Base-by-base conservation (phyloP, 2,113 vertebrate species). In the Trachemys scripta region DNA sequence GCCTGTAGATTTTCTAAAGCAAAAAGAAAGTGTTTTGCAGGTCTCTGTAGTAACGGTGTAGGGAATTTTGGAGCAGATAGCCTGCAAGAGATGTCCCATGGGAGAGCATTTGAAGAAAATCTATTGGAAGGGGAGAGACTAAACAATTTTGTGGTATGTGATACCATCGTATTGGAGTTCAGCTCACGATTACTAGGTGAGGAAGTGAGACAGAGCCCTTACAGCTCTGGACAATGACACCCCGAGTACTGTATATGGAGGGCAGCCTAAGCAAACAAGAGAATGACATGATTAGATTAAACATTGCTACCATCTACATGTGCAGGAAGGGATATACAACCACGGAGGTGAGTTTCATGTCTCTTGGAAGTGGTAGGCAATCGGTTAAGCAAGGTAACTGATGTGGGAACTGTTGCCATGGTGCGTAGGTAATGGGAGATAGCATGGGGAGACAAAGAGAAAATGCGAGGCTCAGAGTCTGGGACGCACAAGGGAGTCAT, bases 371-470 rank as follows among this genome's bases (percentile, higher is more conserved):
- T 17, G 12, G 8, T 24, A 47, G 65, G 31, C 7, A 82, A 50
- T 42, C 65, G 1, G 29, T 84, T 81, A 88, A 59, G 81, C 27
- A 81, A 5, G 4, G 38, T 80, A 29, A 14, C 50, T 0, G 0
- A 89, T 51, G 53, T 45, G 65, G 56, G 47, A 62, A 76, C 31
- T 53, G 56, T n/a, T 57, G 29, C 38, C 22, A 82, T 13, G 35
- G 88, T 90, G 78, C 45, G 0, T 1, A 10, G n/a, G 50, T 42
- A 78, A 54, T 69, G 65, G 0, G 0, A 16, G 42, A 91, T 82
- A 89, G 19, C 84, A 27, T 38, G 80, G 62, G 62, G 78, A 94
- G n/a, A 38, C 27, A 0, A 29, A 57, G 50, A 50, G 45, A 69
- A 10, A 8, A 50, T n/a, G 22, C 14, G 47, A 96, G 56, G 79